Conservation (phyloP, 2,797 vertebrate species). For the Myotis daubentonii region DNA sequence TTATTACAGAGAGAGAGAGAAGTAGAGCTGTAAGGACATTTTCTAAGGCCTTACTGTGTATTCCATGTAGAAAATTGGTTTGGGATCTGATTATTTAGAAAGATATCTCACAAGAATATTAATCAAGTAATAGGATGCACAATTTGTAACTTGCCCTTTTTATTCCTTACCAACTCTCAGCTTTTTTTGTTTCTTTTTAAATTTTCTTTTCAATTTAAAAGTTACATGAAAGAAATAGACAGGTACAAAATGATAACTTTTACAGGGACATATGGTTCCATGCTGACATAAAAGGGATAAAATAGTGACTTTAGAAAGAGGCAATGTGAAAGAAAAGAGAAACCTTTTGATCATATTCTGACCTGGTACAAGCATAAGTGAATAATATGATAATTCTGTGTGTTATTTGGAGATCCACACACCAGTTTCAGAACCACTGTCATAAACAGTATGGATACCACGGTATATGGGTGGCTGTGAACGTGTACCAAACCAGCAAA, state of each 20-base stretch:
- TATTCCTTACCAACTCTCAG: background rate
- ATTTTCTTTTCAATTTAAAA: constrained; percentile 13
- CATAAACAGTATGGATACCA: background rate
- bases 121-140: constrained; percentile 26
- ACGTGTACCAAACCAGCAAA: background rate
- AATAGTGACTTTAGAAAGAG: background rate
- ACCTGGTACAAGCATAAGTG: background rate
- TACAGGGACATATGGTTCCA: background rate
- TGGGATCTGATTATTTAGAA: constrained; percentile 48
- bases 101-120: constrained; percentile 56
- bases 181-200: background rate
- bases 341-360: background rate
- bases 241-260: background rate
- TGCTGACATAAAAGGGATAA: background rate
- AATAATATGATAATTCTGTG: background rate
- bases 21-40: constrained; percentile 24
- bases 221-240: background rate
- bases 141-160: background rate
- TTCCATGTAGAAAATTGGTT: constrained; percentile 64
- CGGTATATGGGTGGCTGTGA: background rate
- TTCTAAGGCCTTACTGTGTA: constrained; percentile 44
- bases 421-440: background rate
- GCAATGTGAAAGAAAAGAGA: background rate
- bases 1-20: background rate
- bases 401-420: background rate